Evolutionary conservation across 2,113 vertebrate species (phyloP).

Genomic region (Cynocephalus volans): DNA sequence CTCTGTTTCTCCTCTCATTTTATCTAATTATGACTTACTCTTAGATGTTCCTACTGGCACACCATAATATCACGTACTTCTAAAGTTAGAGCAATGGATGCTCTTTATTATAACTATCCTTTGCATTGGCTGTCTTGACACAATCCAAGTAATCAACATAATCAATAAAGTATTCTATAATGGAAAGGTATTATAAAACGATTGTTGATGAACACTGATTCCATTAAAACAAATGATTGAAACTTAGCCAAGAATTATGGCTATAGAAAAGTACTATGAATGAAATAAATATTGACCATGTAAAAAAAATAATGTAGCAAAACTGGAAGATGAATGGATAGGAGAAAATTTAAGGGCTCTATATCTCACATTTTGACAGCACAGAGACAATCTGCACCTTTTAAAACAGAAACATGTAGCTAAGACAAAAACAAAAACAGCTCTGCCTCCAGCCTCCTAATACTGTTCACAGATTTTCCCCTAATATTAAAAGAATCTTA

Average conservation of each 20-base stretch:
- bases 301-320: constrained; percentile 15
- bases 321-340: neutral
- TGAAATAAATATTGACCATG: neutral
- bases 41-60: neutral
- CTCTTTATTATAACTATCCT: neutral
- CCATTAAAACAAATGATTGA: neutral
- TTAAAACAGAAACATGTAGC: neutral
- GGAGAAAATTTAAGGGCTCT: neutral
- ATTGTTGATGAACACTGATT: neutral
- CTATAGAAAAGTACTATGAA: neutral
- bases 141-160: neutral
- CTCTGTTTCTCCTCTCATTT: neutral
- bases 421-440: neutral
- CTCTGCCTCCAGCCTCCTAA: neutral
- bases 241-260: neutral
- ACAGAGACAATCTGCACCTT: neutral
- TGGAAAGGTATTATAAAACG: neutral
- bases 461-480: neutral
- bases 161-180: neutral
- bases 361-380: neutral
- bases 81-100: neutral
- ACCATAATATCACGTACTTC: neutral
- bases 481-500: neutral
- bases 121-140: neutral
- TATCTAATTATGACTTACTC: neutral